Evolutionary conservation across 2,888 invertebrate species (phyloP).

Genomic region (Eupithecia subumbrata): DNA sequence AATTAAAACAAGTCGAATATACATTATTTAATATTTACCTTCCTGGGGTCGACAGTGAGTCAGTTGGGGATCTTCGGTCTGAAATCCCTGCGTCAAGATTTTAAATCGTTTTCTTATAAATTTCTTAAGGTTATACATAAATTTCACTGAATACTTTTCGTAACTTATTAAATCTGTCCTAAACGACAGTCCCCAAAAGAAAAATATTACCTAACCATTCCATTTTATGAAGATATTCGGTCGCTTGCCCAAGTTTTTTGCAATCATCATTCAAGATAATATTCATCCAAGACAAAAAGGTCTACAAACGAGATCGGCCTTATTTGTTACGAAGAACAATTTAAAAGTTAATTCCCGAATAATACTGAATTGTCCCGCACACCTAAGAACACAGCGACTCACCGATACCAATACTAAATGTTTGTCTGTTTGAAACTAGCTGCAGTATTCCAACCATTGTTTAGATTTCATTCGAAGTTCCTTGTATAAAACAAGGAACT

Average conservation of each 20-base stretch:
- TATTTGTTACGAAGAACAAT: slow-evolving; percentile 24
- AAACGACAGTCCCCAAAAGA: slow-evolving; percentile 5
- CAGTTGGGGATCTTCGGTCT: background rate
- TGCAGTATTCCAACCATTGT: background rate
- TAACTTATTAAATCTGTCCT: background rate
- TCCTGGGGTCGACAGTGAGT: background rate
- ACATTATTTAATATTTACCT: background rate
- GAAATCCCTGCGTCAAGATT: background rate
- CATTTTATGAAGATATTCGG: slow-evolving; percentile 12
- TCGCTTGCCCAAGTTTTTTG: background rate
- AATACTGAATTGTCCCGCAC: slow-evolving; percentile 18
- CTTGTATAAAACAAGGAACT: background rate
- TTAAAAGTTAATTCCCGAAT: slow-evolving; percentile 32
- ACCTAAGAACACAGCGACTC: slow-evolving; percentile 25
- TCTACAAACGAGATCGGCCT: slow-evolving; percentile 15
- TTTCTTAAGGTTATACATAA: background rate
- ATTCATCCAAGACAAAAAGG: slow-evolving; percentile 4
- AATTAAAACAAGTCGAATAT: background rate
- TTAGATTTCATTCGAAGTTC: background rate
- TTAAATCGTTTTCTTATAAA: background rate
- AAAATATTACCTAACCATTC: background rate
- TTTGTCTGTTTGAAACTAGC: background rate
- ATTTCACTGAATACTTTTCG: background rate
- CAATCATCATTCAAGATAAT: slow-evolving; percentile 14
- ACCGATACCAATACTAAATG: background rate